Conservation (phyloP, 2,797 vertebrate genomes). For the Pseudocheirus occidentalis region DNA sequence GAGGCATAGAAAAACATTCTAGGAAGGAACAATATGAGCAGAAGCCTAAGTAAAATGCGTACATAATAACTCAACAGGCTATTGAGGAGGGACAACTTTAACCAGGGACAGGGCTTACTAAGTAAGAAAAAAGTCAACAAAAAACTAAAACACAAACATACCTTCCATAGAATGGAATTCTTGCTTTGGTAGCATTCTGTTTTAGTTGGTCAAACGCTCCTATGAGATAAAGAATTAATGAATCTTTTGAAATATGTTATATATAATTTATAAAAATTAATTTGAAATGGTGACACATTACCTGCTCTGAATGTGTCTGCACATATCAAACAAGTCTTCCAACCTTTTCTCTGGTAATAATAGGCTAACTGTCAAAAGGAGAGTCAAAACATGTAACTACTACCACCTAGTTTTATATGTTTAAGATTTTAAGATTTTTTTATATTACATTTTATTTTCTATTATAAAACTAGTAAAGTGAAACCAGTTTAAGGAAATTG, state of each 20-base stretch:
- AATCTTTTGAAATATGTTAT: constrained; percentile 52
- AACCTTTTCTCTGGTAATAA: constrained; percentile 98
- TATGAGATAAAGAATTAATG: constrained; percentile 79
- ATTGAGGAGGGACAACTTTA: background rate
- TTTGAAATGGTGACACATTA: constrained; percentile 77
- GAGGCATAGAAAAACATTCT: background rate
- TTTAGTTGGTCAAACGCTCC: constrained; percentile 99
- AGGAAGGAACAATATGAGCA: background rate
- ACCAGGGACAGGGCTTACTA: background rate
- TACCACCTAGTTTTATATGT: constrained; percentile 15
- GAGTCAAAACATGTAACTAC: constrained; percentile 65
- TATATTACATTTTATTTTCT: background rate
- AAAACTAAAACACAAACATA: constrained; percentile 80
- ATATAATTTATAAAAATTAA: constrained; percentile 55
- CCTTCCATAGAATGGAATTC: constrained; percentile 99
- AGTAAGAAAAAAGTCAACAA: background rate
- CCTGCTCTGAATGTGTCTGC: constrained; percentile 99
- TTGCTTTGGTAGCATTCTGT: constrained; percentile 99
- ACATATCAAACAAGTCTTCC: constrained; percentile 99
- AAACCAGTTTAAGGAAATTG: constrained; percentile 25
- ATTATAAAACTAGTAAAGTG: constrained; percentile 25
- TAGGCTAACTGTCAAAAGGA: constrained; percentile 92
- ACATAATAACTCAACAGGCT: background rate
- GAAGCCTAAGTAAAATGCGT: background rate
- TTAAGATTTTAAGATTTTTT: background rate